phyloP scores from a whole-genome alignment of 2,888 invertebrate species.

The Microdon myrmicae region DNA sequence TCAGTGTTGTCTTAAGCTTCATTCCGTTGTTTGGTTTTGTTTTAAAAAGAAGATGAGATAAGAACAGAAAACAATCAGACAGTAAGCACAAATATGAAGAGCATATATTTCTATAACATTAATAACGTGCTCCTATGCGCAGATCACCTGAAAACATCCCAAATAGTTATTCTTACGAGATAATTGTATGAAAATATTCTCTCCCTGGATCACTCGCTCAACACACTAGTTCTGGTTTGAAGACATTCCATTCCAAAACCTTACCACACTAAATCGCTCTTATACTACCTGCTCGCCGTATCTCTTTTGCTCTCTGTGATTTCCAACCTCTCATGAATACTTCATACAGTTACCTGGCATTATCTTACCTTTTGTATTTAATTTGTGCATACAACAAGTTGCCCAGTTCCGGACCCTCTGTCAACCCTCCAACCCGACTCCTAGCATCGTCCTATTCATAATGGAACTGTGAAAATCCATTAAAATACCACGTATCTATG shows the following conservation, averaged over 20 bases:
- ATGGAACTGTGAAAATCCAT: conserved; percentile 53
- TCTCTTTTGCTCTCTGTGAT: conserved; percentile 8
- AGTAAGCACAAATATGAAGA: too few species aligned
- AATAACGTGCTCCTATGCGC: too few species aligned
- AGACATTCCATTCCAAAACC: conserved; percentile 44
- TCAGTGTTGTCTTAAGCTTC: too few species aligned
- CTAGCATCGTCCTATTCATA: conserved; percentile 27
- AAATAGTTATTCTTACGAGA: conserved; percentile 37
- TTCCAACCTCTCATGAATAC: conserved; percentile 28
- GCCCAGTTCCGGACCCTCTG: conserved; percentile 9
- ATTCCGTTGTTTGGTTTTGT: too few species aligned
- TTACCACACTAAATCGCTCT: conserved; percentile 25
- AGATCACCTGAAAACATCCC: too few species aligned
- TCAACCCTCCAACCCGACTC: neutral
- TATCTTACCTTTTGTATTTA: conserved; percentile 51
- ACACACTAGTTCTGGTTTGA: neutral
- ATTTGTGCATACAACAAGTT: conserved; percentile 52
- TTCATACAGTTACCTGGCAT: conserved; percentile 46
- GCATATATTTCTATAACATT: too few species aligned
- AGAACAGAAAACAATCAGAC: too few species aligned
- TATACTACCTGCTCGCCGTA: neutral
- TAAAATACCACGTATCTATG: conserved; percentile 52
- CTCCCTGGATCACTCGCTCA: conserved; percentile 22
- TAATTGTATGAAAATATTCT: conserved; percentile 10
- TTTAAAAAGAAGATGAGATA: too few species aligned